Base-by-base conservation (phyloP, 2,113 vertebrate genomes). In the Heterochromis multidens region DNA sequence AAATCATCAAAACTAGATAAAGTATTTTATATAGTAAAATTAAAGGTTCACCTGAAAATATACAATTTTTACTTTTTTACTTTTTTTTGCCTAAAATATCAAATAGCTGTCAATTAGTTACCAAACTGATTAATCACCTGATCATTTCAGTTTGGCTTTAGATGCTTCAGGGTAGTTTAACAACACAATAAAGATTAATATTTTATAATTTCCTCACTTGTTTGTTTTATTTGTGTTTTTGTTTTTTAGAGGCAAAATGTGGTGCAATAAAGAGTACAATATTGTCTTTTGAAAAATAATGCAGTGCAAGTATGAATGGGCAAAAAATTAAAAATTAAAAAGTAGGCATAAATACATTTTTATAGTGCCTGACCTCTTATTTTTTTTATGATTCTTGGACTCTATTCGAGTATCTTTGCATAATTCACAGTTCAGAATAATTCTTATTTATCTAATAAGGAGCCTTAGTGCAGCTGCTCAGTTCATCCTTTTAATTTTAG, bases 401-500 rank as follows among this genome's bases (percentile, higher is more conserved):
- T 49, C 46, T 49, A 17, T 16, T 17, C 4, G 5, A 46, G 14
- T 5, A 70, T 27, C 0, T 70, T 67, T 43, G 10, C 63, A 70
- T 46, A 25, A 70, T 11, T 23, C 8, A 43, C 37, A 70, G 23
- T 25, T 70, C 37, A 46, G 8, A 46, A 23, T 27, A 67, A 67
- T 23, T 21, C 33, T 0, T 37, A 37, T 63, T 63, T 63, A 37
- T 43, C n/a, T 67, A 10, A 4, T 3, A 25, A 2, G 43, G 63
- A 67, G 40, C 7, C n/a, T 33, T 33, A 6, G 33, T 33, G 33
- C 33, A 33, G 33, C 33, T 33, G 33, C 33, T 33, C 33, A 33
- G 3, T 67, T 17, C 7, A 0, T 25, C 63, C 63, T 1, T 13
- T 0, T 67, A 17, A 13, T 67, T 67, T 67, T 43, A 67, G 0